Evolutionary conservation across 2,113 vertebrate species (phyloP).

Genomic region (Urocitellus parryii): DNA sequence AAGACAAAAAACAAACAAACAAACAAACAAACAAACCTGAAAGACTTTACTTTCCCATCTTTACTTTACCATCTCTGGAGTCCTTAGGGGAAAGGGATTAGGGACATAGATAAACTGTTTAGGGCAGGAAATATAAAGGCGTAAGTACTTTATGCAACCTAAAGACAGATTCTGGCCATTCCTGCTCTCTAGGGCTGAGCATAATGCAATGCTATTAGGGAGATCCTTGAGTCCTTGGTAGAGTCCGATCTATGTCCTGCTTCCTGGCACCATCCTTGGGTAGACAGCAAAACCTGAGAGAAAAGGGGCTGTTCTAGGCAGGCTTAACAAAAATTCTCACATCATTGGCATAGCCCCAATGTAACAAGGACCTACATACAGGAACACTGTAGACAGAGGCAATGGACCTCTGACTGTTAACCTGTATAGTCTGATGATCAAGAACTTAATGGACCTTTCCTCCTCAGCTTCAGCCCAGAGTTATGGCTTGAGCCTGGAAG

Average conservation of each 20-base stretch:
- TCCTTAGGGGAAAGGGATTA: not conserved
- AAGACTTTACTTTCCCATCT: not conserved
- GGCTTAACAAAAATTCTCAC: slow-evolving; percentile 9
- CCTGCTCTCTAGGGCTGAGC: not conserved
- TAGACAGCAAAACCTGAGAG: slow-evolving; percentile 17
- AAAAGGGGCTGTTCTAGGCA: not conserved
- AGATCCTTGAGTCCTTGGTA: not conserved
- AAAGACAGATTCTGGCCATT: slow-evolving; percentile 17
- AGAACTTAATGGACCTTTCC: slow-evolving; percentile 2
- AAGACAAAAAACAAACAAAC: not conserved
- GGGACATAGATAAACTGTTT: not conserved
- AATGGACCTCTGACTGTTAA: slow-evolving; percentile 24
- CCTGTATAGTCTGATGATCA: slow-evolving; percentile 3
- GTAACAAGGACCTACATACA: not conserved
- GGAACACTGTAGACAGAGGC: slow-evolving; percentile 14
- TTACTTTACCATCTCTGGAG: not conserved
- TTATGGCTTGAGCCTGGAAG: not conserved
- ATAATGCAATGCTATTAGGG: slow-evolving; percentile 11
- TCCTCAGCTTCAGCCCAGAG: slow-evolving; percentile 12
- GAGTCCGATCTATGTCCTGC: not conserved
- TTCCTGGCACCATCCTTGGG: not conserved
- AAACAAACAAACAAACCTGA: too few species aligned
- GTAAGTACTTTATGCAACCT: not conserved
- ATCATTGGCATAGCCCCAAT: not conserved
- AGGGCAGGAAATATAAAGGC: slow-evolving; percentile 22